Evolutionary conservation across 1,140 invertebrate species (phyloP), one percentile per base, ranked within the genome.

Genomic region (Procambarus virginalis): DNA sequence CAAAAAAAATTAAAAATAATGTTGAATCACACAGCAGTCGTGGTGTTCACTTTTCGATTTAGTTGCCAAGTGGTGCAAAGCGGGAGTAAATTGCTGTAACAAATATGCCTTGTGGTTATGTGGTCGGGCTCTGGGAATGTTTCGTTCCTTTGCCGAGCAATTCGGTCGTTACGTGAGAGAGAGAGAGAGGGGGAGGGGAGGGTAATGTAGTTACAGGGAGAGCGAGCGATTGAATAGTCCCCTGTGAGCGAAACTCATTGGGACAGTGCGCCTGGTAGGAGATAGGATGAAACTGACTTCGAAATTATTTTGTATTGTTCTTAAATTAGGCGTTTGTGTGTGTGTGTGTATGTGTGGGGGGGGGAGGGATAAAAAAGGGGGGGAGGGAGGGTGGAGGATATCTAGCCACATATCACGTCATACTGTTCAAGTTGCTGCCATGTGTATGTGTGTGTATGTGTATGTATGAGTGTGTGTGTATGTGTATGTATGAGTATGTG

Each of bases 61-160:
- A 58, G 6, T 9, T 58, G 2, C 55, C 34, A 34, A 58, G 55
- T 58, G 1, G 22, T 22, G 78, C 48, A 55, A 86, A 75, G 70
- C 34, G 34, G 75, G 46, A 34, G 75, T 22, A 86, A 86, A 86
- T 86, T 77, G 34, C 34, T 34, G n/a, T 78, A 86, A 77, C 84
- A 77, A 86, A 86, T 86, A 86, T 86, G 84, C 75, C 75, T 78
- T 14, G 75, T 64, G 75, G 84, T 86, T 78, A 77, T 86, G 20
- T 17, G 46, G n/a, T 2, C 8, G 58, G n/a, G 0, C 34, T 48
- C 8, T 20, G 6, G 55, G 22, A 34, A 68, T 83, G 55, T 83
- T 64, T 64, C n/a, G 34, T 48, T 46, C 48, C 6, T 17, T 79
- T 34, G 34, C 34, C 34, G 34, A 34, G 34, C 34, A 34, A 34